Evolutionary conservation across 2,797 vertebrate genomes (phyloP), one percentile per base, ranked within the genome.

Genomic region (Vireo griseus): DNA sequence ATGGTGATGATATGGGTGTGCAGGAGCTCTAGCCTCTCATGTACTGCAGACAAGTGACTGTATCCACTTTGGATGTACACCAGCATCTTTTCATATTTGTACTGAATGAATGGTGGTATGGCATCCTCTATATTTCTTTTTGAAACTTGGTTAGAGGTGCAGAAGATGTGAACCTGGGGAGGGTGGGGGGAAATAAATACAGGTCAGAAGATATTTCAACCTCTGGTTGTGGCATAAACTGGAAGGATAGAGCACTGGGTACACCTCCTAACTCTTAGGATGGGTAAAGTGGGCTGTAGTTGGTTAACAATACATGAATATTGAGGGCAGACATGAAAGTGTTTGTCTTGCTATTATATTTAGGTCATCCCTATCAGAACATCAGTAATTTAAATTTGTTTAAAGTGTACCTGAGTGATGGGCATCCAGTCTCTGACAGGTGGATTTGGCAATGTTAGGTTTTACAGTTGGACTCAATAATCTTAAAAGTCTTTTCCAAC

Each of bases 151-250:
- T 24, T 82, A 66, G 39, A 74, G 66, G 11, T 1, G 0, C 18
- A 50, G 52, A 26, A 6, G 37, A 51, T 48, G 16, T 26, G 28
- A 65, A 47, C 31, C 14, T 4, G 8, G 33, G 39, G 40, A 47
- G 24, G 11, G 3, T 19, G 13, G 6, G 5, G 3, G 1, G 2
- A 28, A 28, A 44, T 47, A n/a, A 55, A 29, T 7, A 48, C 5
- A 21, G 33, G n/a, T 31, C 55, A 37, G 29, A 75, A 88, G 45
- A 33, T 57, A 44, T 29, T 94, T 75, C 28, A 65, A 48, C n/a
- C 45, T 59, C 50, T 48, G n/a, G 9, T 78, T 92, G 20, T 67
- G 54, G 35, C 26, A 39, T 86, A 33, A 72, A 18, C 26, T 84
- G 50, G 29, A 59, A 51, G 40, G 42, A 58, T 17, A n/a, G 73